A percentile compares a stretch with the other conserved stretches of the same genome.
Evolutionary conservation across 1,140 invertebrate species (phyloP).

Genomic region (Bilobella aurantiaca): DNA sequence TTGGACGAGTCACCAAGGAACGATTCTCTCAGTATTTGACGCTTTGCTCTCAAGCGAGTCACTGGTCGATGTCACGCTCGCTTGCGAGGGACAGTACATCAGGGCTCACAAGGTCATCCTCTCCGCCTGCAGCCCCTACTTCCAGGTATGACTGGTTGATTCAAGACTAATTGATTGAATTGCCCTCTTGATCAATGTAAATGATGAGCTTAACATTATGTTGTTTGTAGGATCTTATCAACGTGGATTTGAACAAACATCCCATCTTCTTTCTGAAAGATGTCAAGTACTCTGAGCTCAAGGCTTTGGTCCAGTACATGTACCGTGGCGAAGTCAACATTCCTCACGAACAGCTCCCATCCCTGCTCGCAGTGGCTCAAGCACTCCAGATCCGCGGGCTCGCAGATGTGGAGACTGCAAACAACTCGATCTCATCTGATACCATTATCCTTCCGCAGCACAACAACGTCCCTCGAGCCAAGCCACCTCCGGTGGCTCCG

Average conservation of each 20-base stretch:
- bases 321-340: conserved; percentile 89
- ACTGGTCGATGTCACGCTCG: conserved; percentile 83
- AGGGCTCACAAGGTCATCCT: conserved; percentile 89
- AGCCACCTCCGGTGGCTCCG: no score
- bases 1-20: conserved; percentile 51
- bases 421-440: neutral
- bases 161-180: neutral
- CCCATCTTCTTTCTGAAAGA: conserved; percentile 84
- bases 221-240: conserved; percentile 68
- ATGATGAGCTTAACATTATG: neutral
- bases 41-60: conserved; percentile 77
- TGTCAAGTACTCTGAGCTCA: conserved; percentile 78
- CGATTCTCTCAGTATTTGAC: conserved; percentile 82
- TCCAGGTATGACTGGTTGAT: conserved; percentile 54
- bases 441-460: neutral
- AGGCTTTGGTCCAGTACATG: conserved; percentile 90
- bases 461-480: no score
- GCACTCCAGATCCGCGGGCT: conserved; percentile 83
- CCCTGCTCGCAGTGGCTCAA: conserved; percentile 78
- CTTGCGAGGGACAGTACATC: conserved; percentile 77
- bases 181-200: neutral
- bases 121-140: conserved; percentile 88
- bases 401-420: conserved; percentile 48
- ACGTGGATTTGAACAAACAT: conserved; percentile 79
- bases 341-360: conserved; percentile 77